These are phyloP conservation scores for Nudaria mundana DNA, from an alignment of 2,888 invertebrate species.

Conservation along the genomic window DNA sequence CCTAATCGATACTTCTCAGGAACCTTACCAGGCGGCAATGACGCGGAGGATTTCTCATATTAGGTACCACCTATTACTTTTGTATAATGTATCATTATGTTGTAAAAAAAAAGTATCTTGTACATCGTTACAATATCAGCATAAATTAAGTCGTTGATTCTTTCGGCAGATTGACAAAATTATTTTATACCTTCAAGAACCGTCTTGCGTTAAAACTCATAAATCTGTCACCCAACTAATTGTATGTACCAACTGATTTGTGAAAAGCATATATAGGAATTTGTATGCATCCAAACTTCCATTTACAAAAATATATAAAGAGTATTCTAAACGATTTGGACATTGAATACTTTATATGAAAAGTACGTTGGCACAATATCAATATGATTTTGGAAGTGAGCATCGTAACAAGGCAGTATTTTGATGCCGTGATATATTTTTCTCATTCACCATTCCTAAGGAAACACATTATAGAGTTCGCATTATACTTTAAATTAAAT, in stretches of 20 bases:
- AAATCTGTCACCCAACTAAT: slow-evolving; percentile 5
- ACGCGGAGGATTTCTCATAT: too few species aligned
- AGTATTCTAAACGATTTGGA: slow-evolving; percentile 25
- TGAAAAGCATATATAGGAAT: slow-evolving; percentile 17
- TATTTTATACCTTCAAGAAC: too few species aligned
- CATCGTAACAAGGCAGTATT: not conserved
- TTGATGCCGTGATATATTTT: slow-evolving; percentile 7
- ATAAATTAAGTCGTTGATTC: too few species aligned
- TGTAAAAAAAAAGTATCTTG: too few species aligned
- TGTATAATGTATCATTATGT: too few species aligned
- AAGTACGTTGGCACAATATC: slow-evolving; percentile 27
- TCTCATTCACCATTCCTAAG: too few species aligned
- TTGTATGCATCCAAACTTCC: slow-evolving; percentile 28
- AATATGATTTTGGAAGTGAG: slow-evolving; percentile 10
- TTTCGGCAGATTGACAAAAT: too few species aligned
- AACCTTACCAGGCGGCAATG: too few species aligned
- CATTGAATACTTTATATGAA: slow-evolving; percentile 34
- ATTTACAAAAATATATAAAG: slow-evolving; percentile 19
- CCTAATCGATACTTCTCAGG: too few species aligned
- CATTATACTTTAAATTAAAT: not conserved
- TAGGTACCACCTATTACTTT: too few species aligned
- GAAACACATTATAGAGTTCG: not conserved
- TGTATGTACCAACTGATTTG: slow-evolving; percentile 9
- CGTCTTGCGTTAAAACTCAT: too few species aligned
- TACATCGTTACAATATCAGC: too few species aligned